Base-by-base conservation (phyloP, 2,888 invertebrate genomes). In the Biston betularia region DNA sequence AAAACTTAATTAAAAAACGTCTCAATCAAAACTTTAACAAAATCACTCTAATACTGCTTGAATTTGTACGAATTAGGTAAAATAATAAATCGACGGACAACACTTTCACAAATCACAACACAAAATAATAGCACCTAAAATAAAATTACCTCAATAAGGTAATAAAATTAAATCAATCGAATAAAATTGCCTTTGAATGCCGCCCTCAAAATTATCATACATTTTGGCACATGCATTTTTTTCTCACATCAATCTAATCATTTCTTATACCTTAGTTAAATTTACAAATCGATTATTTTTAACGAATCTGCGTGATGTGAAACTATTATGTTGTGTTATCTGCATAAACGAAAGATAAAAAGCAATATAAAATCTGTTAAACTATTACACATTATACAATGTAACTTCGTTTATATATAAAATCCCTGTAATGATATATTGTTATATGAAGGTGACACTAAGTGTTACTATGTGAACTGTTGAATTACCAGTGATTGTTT, bases 361-460 rank as follows among this genome's bases (percentile, higher is more conserved):
- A 89, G 86, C 88, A 87, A 88, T 85, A 87, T 81, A 83, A 83
- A 81, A 82, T 87, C 83, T 85, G 89, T 86, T 88, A 88, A 89
- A 91, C 86, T 90, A 90, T 88, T 89, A 90, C 86, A 89, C 85
- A 89, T 89, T 87, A 90, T 89, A 89, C 86, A 90, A 84, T 86
- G 87, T 88, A 86, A 89, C 89, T 88, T 24, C 82, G 83, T 92
- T 91, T 87, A 89, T 89, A 92, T 92, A 92, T 92, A 92, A 93
- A 93, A 93, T 93, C 93, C 93, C 93, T 93, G 93, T 93, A 93
- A 92, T 90, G 88, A 92, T 88, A 90, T 93, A 93, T 92, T 93
- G 92, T 92, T 86, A 89, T 83, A 87, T 90, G 91, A 89, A 53
- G 50, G 66, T 84, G 89, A 88, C 90, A 88, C 87, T 73, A 73